Base-by-base conservation (phyloP, 2,797 vertebrate genomes). In the Fistularia tabacaria region DNA sequence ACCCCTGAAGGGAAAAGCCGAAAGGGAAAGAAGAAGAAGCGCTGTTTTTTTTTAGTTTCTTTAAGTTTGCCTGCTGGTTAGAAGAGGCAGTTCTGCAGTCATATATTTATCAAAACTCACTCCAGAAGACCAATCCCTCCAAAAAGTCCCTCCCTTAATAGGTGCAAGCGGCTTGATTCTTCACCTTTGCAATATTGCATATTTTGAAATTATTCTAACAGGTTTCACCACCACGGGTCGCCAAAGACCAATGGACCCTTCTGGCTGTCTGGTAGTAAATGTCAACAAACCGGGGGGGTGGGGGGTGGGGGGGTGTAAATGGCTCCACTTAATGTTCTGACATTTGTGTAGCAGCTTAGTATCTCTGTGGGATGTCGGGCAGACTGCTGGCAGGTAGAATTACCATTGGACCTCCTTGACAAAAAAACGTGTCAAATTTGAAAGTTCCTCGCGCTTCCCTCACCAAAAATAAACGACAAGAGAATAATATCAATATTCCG, bases 311-410 rank as follows among this genome's bases (percentile, higher is more conserved):
- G 3, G 38, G 57, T 54, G 41, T 25, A 73, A 58, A 67, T 73
- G 61, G 69, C 62, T 71, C 74, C 55, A 53, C 41, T 66, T 69
- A 65, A 64, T 10, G 57, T 49, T 73, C 44, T 65, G 57, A 68
- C 46, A 59, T 68, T 72, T 76, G 54, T 58, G 6, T 46, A 36
- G 52, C 59, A 51, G 59, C 38, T 68, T 39, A 49, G 64, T 6
- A 39, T 46, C 54, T 70, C 64, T 44, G 56, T 45, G 43, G 62
- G 73, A 53, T 37, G 50, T n/a, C 14, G 50, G 54, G 54, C 54
- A 51, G 45, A 37, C 45, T n/a, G 49, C 59, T 68, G 56, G 66
- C 53, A 49, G 46, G 48, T 48, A 66, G 58, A 36, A 54, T 51
- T 3, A 51, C 12, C 52, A 46, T 13, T 42, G 58, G 44, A 45